A percentile compares a stretch with the other conserved stretches of the same genome.
Conservation (phyloP, 2,113 vertebrate species). For the Platanista minor region DNA sequence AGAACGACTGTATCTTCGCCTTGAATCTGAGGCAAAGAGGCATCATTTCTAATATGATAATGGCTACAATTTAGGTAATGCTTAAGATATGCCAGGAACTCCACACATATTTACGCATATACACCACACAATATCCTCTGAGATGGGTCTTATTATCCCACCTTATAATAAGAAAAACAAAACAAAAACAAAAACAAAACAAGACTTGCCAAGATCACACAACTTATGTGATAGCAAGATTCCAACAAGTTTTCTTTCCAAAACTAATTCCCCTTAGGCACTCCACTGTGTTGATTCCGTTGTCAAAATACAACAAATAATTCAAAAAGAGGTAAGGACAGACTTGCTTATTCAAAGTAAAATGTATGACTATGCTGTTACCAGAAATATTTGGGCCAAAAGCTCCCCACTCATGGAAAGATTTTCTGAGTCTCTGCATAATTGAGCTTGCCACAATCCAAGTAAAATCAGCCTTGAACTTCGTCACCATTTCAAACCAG, state of each 20-base stretch:
- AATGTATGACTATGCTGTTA: background rate
- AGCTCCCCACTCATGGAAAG: background rate
- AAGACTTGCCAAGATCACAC: background rate
- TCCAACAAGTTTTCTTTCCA: background rate
- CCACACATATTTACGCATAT: background rate
- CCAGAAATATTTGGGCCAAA: background rate
- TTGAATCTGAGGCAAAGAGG: background rate
- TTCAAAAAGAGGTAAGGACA: background rate
- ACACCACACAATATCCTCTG: background rate
- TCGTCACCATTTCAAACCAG: background rate
- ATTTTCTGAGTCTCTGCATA: background rate
- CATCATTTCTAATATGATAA: slow-evolving; percentile 34
- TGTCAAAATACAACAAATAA: slow-evolving; percentile 33
- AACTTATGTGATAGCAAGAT: background rate
- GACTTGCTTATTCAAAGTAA: background rate
- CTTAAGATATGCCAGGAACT: background rate
- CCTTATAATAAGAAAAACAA: background rate
- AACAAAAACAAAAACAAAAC: background rate
- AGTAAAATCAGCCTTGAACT: background rate
- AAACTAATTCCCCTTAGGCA: background rate
- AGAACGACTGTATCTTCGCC: background rate
- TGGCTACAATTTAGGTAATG: background rate
- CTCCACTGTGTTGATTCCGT: background rate
- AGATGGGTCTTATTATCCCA: background rate
- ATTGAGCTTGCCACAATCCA: background rate